Evolutionary conservation across 64 coral and sea anemone genomes (phyloP).

Genomic region (Stylophora pistillata): DNA sequence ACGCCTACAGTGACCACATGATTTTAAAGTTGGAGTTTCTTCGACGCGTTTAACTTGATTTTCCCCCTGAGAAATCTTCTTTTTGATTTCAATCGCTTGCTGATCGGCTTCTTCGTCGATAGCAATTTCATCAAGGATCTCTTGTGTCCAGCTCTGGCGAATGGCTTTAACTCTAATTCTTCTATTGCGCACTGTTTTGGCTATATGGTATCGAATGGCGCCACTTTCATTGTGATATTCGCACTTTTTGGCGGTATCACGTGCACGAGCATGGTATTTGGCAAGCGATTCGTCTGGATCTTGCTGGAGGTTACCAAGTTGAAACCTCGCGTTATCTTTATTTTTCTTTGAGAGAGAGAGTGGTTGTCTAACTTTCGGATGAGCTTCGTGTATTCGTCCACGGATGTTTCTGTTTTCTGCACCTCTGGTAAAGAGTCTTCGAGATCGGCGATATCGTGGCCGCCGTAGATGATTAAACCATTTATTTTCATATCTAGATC

Average conservation of each 20-base stretch:
- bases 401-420: not conserved
- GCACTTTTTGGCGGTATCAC: slow-evolving; percentile 62
- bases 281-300: slow-evolving; percentile 33
- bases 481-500: slow-evolving; percentile 52
- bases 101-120: slow-evolving; percentile 68
- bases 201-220: slow-evolving; percentile 70
- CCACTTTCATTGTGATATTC: slow-evolving; percentile 56
- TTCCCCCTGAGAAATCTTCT: slow-evolving; percentile 42
- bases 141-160: slow-evolving; percentile 25
- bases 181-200: slow-evolving; percentile 66
- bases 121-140: slow-evolving; percentile 61
- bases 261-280: slow-evolving; percentile 43
- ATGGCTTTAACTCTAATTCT: slow-evolving; percentile 67
- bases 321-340: slow-evolving; percentile 63
- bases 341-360: slow-evolving; percentile 80
- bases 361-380: slow-evolving; percentile 71
- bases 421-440: slow-evolving; percentile 70
- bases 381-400: slow-evolving; percentile 56
- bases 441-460: slow-evolving; percentile 45
- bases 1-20: slow-evolving; percentile 37
- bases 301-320: slow-evolving; percentile 50
- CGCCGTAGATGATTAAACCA: slow-evolving; percentile 66
- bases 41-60: slow-evolving; percentile 20
- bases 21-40: slow-evolving; percentile 26
- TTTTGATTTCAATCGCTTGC: slow-evolving; percentile 68